Evolutionary conservation across 2,113 vertebrate species (phyloP), one percentile per base, ranked within the genome.

Genomic region (Burhinus bistriatus): DNA sequence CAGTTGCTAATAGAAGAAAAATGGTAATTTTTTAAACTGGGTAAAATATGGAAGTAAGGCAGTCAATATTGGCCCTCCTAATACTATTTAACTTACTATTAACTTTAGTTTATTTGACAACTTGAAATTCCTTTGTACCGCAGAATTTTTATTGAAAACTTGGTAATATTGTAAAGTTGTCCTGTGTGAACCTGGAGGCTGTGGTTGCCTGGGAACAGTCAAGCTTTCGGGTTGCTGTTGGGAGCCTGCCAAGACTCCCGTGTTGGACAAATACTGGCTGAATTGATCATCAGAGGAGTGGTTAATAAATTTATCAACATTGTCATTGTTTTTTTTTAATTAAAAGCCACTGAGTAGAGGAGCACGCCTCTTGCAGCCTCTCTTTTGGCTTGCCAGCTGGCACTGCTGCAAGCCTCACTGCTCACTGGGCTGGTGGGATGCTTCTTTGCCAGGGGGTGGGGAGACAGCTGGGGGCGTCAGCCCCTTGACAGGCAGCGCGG

Each of bases 391-490:
- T 2, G 5, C 22, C 6, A 12, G 30, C 26, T 23, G 70, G 36
- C 11, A 5, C n/a, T 8, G 23, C 42, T 10, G 32, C 22, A 2
- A 30, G 34, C 9, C 1, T 10, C 12, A 4, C 27, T 2, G 42
- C 73, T 68, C 26, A 8, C 18, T 16, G 5, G 69, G 64, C 15
- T 15, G 17, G 3, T 3, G 27, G 49, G 69, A 9, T 6, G 27
- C 20, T 12, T 3, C n/a, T 13, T 11, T 2, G 30, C 1, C 0
- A 5, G n/a, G 75, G 26, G n/a, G 13, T 4, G 7, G 44, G 70
- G 4, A 7, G 61, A 76, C 47, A 11, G 30, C 19, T 0, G 40
- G 30, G 68, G 44, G 32, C 1, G 5, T 51, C 51, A 40, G 75
- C 42, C 61, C 54, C 59, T 20, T 15, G 27, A 12, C 34, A 27